These are phyloP conservation scores for Lucilia cuprina DNA, from an alignment of 1,140 invertebrate species.

Conservation along the genomic window DNA sequence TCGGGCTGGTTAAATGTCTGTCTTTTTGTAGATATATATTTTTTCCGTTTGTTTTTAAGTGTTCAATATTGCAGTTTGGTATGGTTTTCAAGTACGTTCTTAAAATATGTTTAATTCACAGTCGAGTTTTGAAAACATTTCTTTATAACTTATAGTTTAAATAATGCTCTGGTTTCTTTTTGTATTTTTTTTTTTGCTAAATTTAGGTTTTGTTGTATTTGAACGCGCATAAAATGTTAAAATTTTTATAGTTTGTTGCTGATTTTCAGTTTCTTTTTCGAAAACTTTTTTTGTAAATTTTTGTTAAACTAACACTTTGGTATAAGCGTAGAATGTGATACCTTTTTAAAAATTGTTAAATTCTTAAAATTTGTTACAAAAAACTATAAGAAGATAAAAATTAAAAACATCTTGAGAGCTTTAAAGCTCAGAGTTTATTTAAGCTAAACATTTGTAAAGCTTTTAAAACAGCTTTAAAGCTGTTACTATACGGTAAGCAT, in stretches of 20 bases:
- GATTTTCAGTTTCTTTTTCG: background rate
- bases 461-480: no score
- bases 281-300: background rate
- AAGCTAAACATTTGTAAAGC: no score
- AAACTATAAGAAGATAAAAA: background rate
- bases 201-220: background rate
- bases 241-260: background rate
- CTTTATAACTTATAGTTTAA: background rate
- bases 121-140: background rate
- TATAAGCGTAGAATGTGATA: constrained; percentile 25
- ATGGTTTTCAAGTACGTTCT: background rate
- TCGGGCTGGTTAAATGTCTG: background rate
- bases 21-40: background rate
- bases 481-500: no score
- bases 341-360: background rate
- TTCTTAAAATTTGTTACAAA: background rate
- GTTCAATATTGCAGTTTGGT: background rate
- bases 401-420: background rate
- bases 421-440: no score
- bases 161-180: background rate
- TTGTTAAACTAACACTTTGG: background rate
- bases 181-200: background rate
- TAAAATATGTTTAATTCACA: constrained; percentile 13
- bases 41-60: no score
- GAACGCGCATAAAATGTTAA: constrained; percentile 20